Conservation (phyloP, 2,113 vertebrate species). For the Oreochromis niloticus region DNA sequence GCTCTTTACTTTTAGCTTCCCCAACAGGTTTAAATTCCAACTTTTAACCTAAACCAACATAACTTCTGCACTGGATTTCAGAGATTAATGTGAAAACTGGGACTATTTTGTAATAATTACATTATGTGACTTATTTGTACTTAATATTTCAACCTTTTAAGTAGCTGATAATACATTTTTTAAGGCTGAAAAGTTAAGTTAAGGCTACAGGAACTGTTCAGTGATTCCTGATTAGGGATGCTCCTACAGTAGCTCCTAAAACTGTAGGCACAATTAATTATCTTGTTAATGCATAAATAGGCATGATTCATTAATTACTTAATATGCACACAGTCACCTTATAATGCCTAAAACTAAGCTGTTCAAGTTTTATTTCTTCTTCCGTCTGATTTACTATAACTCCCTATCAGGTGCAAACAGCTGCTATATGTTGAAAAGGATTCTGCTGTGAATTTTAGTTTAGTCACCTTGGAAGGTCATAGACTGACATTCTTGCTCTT, state of each 20-base stretch:
- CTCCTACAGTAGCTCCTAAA: not conserved
- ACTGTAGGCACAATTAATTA: not conserved
- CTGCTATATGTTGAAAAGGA: not conserved
- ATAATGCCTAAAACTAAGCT: not conserved
- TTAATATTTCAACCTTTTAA: not conserved
- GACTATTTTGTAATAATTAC: not conserved
- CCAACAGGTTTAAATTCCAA: not conserved
- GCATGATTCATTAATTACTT: not conserved
- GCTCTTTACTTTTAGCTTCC: not conserved
- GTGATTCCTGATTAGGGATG: not conserved
- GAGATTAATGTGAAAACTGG: not conserved
- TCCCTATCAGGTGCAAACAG: not conserved
- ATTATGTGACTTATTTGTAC: not conserved
- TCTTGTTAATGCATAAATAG: not conserved
- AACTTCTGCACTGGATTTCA: not conserved
- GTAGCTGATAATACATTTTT: not conserved
- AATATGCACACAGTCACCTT: not conserved
- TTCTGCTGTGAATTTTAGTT: not conserved
- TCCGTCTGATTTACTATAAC: not conserved
- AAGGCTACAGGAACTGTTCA: not conserved
- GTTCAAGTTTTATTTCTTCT: not conserved
- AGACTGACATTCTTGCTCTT: not conserved
- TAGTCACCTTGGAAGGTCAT: not conserved
- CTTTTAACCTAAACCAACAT: not conserved
- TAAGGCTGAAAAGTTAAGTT: not conserved